Evolutionary conservation across 1,140 invertebrate genomes (phyloP), one percentile per base, ranked within the genome.

Genomic region (Eriosoma lanigerum): DNA sequence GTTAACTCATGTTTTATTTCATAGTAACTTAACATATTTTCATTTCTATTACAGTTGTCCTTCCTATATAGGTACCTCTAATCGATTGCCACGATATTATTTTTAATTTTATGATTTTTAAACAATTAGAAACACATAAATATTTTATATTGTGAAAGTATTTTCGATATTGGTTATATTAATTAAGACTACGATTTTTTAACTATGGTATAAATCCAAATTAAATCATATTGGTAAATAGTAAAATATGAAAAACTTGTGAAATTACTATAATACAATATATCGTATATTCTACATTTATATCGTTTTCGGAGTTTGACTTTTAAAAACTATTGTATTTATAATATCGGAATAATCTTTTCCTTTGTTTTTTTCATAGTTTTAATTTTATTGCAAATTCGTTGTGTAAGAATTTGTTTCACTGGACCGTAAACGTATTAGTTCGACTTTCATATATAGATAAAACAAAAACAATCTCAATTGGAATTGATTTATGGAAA

Each of bases 281-380:
- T 38, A 38, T 4, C 32, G 32, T 38, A 38, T 38, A 4, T 3
- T 38, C 32, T 38, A 4, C 66, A 48, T 68, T 68, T 46, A n/a
- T n/a, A 24, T 68, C 24, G 64, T 68, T 32, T 46, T 46, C 21
- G 21, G 21, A 24, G 21, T 48, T 68, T 24, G 46, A 68, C 66
- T 68, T 68, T 68, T 48, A 44, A 68, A 68, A 68, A 68, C 66
- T 21, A 48, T 68, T 48, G 66, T 44, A 68, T 68, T 68, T 48
- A 48, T 48, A 68, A 68, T 13, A 48, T n/a, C 44, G 4, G 6
- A 68, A 38, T 48, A 68, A 48, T 46, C 66, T 48, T 48, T 68
- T 68, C 13, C 1, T 24, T 12, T 58, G 6, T 60, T 66, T 66
- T 32, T n/a, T 38, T 21, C 12, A 2, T 8, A 26, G 64, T 48